Conservation (phyloP, 2,888 invertebrate species). For the Crossocerus cetratus region DNA sequence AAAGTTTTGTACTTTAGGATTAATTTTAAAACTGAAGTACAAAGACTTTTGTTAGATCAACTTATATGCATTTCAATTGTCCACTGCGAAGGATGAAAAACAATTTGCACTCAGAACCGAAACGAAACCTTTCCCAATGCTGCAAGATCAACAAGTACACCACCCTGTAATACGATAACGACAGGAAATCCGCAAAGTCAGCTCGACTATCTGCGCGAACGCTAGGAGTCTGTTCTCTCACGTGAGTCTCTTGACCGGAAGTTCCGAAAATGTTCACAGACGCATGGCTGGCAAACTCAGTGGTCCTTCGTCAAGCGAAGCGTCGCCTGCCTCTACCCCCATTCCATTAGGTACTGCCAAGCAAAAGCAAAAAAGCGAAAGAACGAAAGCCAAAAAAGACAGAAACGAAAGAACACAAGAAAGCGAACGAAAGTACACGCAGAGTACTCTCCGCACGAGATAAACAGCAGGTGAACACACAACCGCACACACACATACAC, state of each 20-base stretch:
- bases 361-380: constrained; percentile 52
- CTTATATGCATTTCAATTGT: too few species aligned
- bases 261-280: constrained; percentile 77
- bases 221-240: constrained; percentile 34
- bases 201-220: constrained; percentile 5
- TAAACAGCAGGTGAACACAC: constrained; percentile 1
- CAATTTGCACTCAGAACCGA: too few species aligned
- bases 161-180: background rate
- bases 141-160: constrained; percentile 26
- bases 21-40: too few species aligned
- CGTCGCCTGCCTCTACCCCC: constrained; percentile 77
- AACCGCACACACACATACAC: constrained; percentile 6
- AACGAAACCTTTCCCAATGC: constrained; percentile 32
- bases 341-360: constrained; percentile 75
- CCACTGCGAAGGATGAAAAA: too few species aligned
- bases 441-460: background rate
- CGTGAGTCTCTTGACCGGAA: constrained; percentile 68
- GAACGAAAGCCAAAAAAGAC: constrained; percentile 23
- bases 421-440: background rate
- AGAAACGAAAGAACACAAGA: constrained; percentile 25
- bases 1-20: too few species aligned
- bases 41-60: too few species aligned
- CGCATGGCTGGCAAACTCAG: constrained; percentile 77
- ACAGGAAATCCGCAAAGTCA: background rate
- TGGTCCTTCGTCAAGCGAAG: constrained; percentile 77